Base-by-base conservation (phyloP, 2,888 invertebrate species). In the Byasa hedistus region DNA sequence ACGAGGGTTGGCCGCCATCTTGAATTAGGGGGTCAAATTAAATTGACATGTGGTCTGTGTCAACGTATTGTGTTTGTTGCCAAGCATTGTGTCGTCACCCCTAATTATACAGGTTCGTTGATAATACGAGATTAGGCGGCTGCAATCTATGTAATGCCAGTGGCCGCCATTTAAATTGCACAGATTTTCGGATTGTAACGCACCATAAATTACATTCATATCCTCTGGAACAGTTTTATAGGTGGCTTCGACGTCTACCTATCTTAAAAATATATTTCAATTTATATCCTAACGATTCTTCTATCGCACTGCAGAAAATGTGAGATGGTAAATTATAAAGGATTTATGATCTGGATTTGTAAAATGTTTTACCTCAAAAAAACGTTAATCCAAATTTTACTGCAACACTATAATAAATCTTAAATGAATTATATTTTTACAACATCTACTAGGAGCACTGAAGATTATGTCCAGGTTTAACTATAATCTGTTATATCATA, bases 1-100 rank as follows among this genome's bases (percentile, higher is more conserved):
- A 44, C 79, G 82, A 81, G 87, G 87, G 86, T 79, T 72, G 77
- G 77, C 83, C 79, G 89, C 90, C 91, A 91, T 90, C 86, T 91
- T 90, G 88, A 72, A 85, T 86, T 76, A 81, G 82, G 82, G 89
- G 88, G 86, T 89, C 89, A 89, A 89, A 89, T 91, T 89, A 88
- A 90, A 89, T 90, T 89, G 89, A 88, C 88, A 86, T 88, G 88
- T 85, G 90, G 89, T 86, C 85, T 84, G 80, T 82, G 81, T 86
- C 85, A 84, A 85, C 87, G 85, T 84, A 89, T 89, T 86, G 89
- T 89, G 75, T 81, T 79, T 81, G 80, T 78, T 79, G 80, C 76
- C 78, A 74, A 78, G 81, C 83, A 87, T 89, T 90, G 87, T 87
- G 85, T 86, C 86, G 87, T 88, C 87, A 83, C 87, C 89, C 87